Conservation (phyloP, 1,140 invertebrate species). For the Pygmarrhopalites habei region DNA sequence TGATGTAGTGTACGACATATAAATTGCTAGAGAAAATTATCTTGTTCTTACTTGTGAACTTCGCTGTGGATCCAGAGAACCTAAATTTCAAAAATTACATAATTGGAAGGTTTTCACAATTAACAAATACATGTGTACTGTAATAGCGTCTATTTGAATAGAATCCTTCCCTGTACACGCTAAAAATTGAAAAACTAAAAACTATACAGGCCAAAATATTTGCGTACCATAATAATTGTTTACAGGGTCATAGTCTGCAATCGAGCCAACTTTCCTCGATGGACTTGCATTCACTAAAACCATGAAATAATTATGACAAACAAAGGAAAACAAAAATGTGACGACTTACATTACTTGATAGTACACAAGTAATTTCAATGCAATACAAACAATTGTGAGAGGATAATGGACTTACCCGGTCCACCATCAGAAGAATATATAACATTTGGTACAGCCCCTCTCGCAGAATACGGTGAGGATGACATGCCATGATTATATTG, state of each 20-base stretch:
- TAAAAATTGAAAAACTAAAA: too few relatives aligned
- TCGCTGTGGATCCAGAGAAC: slow-evolving; percentile 53
- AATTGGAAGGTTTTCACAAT: too few relatives aligned
- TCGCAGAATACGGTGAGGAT: neutral
- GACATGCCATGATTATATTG: slow-evolving; percentile 14
- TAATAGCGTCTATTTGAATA: too few relatives aligned
- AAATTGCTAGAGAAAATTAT: too few relatives aligned
- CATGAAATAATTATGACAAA: too few relatives aligned
- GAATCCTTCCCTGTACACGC: too few relatives aligned
- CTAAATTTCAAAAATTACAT: too few relatives aligned
- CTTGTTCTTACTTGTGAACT: slow-evolving; percentile 16
- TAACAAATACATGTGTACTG: too few relatives aligned
- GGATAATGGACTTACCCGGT: too few relatives aligned
- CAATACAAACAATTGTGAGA: neutral
- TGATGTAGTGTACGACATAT: too few relatives aligned
- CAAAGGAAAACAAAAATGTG: too few relatives aligned
- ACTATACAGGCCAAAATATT: too few relatives aligned
- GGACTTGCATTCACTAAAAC: slow-evolving; percentile 54
- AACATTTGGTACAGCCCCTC: neutral
- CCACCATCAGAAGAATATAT: slow-evolving; percentile 6
- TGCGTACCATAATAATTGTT: slow-evolving; percentile 86
- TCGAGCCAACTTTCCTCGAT: slow-evolving; percentile 73
- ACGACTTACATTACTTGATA: neutral
- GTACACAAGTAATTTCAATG: neutral
- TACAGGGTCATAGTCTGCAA: slow-evolving; percentile 90